Percentiles rank a stretch among this genome's conserved stretches.
Conservation (phyloP, 1,140 invertebrate species). For the Panulirus ornatus region DNA sequence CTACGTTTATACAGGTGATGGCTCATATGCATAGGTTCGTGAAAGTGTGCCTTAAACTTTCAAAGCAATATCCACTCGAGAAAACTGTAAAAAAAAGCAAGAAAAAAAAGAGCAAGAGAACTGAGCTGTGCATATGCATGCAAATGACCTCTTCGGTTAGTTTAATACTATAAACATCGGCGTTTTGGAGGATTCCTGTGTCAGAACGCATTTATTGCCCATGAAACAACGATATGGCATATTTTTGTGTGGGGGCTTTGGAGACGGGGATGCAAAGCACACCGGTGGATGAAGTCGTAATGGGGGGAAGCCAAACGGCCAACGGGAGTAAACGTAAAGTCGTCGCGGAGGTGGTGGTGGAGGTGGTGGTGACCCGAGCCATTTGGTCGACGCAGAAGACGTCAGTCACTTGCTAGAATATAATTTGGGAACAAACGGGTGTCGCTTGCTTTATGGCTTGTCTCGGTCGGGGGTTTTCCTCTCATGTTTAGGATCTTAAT, state of each 20-base stretch:
- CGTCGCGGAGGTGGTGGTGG: not conserved
- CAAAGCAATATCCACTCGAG: not conserved
- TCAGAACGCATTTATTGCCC: not conserved
- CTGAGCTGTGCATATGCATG: not conserved
- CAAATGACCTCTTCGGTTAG: not conserved
- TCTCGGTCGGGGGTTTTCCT: not conserved
- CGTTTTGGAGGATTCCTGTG: not conserved
- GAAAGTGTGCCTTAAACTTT: constrained; percentile 1
- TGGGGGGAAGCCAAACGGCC: not conserved
- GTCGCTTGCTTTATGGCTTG: constrained; percentile 12
- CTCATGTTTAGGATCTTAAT: constrained; percentile 4
- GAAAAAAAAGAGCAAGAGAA: no score
- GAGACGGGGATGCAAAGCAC: not conserved
- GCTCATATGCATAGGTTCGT: not conserved
- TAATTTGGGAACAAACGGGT: constrained; percentile 12
- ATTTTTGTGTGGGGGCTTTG: not conserved
- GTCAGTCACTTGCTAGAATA: no score
- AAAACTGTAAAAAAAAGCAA: not conserved
- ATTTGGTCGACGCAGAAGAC: no score
- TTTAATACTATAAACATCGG: not conserved
- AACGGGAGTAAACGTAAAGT: not conserved
- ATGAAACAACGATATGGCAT: not conserved
- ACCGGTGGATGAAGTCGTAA: not conserved
- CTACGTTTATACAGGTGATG: not conserved
- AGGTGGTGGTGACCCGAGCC: no score